phyloP scores from a whole-genome alignment of 2,113 vertebrate species.

The Salvelinus sp. region DNA sequence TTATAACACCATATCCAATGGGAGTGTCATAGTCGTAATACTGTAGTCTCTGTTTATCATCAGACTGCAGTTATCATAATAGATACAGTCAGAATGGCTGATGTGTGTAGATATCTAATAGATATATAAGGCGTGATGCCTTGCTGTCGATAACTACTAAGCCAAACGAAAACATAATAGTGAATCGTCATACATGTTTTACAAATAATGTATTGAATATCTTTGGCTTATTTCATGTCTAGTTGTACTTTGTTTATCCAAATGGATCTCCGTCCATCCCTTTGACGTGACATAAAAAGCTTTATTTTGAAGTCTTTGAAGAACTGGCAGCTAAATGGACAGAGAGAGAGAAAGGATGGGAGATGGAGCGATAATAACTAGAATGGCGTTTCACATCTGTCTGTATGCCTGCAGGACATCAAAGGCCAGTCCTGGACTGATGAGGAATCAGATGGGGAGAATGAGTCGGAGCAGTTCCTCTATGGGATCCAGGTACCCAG shows the following conservation, averaged over 20 bases:
- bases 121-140: not conserved
- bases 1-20: not conserved
- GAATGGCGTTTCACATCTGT: constrained; percentile 54
- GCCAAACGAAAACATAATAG: too few species aligned
- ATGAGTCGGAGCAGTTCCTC: constrained; percentile 95
- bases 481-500: constrained; percentile 91
- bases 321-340: constrained; percentile 48
- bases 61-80: not conserved
- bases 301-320: constrained; percentile 51
- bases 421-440: constrained; percentile 98
- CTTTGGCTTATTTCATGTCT: too few species aligned
- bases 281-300: constrained; percentile 54
- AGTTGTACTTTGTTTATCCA: too few species aligned
- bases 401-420: constrained; percentile 82
- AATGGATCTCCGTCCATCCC: constrained; percentile 9
- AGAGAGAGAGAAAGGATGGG: constrained; percentile 39
- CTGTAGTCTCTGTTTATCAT: not conserved
- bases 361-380: constrained; percentile 53
- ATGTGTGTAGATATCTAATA: not conserved
- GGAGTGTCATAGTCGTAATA: not conserved
- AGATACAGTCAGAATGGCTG: not conserved
- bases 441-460: constrained; percentile 98
- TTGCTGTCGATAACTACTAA: not conserved
- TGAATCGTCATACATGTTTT: too few species aligned
- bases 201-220: too few species aligned